phyloP scores from a whole-genome alignment of 2,113 vertebrate species.

The Eidolon helvum region DNA sequence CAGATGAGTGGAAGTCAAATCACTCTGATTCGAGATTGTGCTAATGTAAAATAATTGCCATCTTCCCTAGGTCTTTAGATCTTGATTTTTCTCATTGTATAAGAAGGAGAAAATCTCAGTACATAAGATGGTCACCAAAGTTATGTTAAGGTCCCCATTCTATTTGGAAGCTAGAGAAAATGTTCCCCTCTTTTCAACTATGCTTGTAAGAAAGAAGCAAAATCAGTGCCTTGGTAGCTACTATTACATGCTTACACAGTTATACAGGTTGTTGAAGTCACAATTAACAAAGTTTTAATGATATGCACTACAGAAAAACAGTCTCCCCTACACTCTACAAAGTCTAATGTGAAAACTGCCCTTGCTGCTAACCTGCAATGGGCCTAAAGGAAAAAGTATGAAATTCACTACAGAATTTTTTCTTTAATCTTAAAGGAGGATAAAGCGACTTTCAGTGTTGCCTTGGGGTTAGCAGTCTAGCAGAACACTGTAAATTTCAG shows the following conservation, averaged over 20 bases:
- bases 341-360: not conserved
- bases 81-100: not conserved
- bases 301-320: not conserved
- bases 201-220: not conserved
- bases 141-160: not conserved
- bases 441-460: not conserved
- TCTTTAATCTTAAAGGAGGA: not conserved
- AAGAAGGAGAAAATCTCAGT: not conserved
- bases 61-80: not conserved
- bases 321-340: not conserved
- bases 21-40: not conserved
- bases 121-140: not conserved
- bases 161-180: not conserved
- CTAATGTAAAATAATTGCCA: not conserved
- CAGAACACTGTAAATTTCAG: not conserved
- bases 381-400: not conserved
- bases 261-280: not conserved
- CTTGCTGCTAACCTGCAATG: not conserved
- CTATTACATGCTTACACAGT: not conserved
- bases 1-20: accelerated
- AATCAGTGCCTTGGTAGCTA: not conserved
- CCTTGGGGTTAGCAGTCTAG: not conserved
- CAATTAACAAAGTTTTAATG: not conserved
- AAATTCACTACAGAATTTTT: not conserved
- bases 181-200: not conserved